Base-by-base conservation (phyloP, 2,113 vertebrate species). In the Ornithorhynchus anatinus region DNA sequence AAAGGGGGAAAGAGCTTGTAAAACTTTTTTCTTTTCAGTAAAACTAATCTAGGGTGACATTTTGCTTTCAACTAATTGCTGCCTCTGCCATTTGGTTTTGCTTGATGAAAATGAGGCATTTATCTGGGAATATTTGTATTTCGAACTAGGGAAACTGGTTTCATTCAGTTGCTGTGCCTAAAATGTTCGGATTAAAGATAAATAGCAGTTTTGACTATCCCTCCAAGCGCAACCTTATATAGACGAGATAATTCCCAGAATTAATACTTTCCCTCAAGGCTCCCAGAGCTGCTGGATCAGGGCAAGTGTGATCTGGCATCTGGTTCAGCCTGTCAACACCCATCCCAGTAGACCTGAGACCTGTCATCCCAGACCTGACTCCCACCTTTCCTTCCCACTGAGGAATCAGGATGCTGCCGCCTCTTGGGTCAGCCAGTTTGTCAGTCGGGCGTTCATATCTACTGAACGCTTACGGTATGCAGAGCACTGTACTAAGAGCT, bases 1-100 rank as follows among this genome's bases (percentile, higher is more conserved):
- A 87, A 88, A 87, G 73, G 57, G 0, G 58, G 67, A 85, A 84
- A 73, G 44, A 84, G 51, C 79, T 88, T 92, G 90, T 91, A 91
- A 89, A 86, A 86, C 77, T 81, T 86, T 88, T 84, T 83, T 79
- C 80, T 88, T 85, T 84, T 66, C 86, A 90, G 67, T 91, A 86
- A 85, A 77, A 90, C 75, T 92, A 92, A 92, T 90, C 81, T 86
- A 88, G 75, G 89, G 88, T 90, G 87, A 79, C 86, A 88, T 90
- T 89, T 89, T 77, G 61, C 88, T 87, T 91, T 83, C 75, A 77
- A 65, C 81, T 89, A 66, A 80, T 88, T 88, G 69, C 54, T 51
- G 59, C 77, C 68, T 75, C 75, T 89, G 79, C 80, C 4, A 0
- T 81, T 89, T 82, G 74, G 65, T 88, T 91, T 85, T 61, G 59